phyloP scores from a whole-genome alignment of 2,113 vertebrate species.

The Onychostruthus taczanowskii region DNA sequence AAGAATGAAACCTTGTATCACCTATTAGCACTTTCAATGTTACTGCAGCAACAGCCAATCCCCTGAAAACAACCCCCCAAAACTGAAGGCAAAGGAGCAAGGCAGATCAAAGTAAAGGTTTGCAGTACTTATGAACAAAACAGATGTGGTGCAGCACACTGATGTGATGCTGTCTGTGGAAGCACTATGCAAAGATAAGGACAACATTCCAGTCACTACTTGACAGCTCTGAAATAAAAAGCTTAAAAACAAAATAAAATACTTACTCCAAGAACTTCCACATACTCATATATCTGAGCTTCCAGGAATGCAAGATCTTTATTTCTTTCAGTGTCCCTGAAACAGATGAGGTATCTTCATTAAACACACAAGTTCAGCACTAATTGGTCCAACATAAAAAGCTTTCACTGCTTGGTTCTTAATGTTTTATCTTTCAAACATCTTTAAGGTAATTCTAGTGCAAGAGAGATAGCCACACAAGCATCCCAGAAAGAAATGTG shows the following conservation, averaged over 20 bases:
- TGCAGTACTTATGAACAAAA: neutral
- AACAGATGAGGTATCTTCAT: neutral
- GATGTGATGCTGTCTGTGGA: neutral
- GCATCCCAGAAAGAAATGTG: neutral
- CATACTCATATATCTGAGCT: neutral
- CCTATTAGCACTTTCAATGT: neutral
- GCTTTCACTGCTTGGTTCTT: neutral
- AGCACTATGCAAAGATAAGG: neutral
- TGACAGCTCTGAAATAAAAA: neutral
- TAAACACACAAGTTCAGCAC: neutral
- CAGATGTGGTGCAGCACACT: neutral
- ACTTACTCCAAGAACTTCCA: constrained; percentile 71
- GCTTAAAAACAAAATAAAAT: neutral
- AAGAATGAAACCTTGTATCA: neutral
- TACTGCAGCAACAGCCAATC: neutral
- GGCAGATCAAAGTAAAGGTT: neutral
- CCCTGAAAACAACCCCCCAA: neutral
- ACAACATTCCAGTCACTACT: neutral
- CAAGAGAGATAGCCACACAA: neutral
- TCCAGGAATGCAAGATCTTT: neutral
- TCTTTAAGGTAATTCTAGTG: neutral
- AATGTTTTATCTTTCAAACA: neutral
- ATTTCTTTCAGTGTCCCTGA: constrained; percentile 60
- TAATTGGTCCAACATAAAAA: neutral
- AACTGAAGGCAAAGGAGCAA: neutral